These are phyloP conservation scores for Philypnodon macrostomus DNA, from an alignment of 2,797 vertebrate species.

Conservation along the genomic window DNA sequence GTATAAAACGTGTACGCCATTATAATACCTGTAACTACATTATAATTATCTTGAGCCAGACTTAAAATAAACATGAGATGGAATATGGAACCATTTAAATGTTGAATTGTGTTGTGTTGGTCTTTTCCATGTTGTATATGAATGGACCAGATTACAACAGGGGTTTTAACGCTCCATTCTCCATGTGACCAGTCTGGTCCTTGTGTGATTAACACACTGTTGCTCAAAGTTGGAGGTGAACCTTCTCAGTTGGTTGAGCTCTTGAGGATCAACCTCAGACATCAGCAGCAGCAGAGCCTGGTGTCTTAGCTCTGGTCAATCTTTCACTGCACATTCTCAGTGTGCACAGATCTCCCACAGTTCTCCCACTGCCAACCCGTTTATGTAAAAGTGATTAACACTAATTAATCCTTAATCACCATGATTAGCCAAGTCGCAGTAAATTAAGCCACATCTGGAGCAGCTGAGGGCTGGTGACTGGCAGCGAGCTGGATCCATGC, in stretches of 20 bases:
- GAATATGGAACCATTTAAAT: no score
- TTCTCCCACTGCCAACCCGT: constrained; percentile 96
- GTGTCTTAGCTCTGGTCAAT: constrained; percentile 37
- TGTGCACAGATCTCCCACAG: constrained; percentile 84
- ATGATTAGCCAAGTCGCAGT: constrained; percentile 99
- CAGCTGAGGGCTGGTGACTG: constrained; percentile 84
- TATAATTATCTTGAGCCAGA: no score
- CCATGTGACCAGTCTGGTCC: no score
- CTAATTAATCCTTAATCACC: constrained; percentile 99
- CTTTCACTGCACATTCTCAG: constrained; percentile 74
- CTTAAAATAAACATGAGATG: no score
- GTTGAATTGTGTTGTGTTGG: no score
- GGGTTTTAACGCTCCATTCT: no score
- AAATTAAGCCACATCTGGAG: constrained; percentile 99
- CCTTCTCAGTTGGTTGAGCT: constrained; percentile 29
- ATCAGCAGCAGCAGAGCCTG: constrained; percentile 13
- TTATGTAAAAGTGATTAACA: constrained; percentile 99
- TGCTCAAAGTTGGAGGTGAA: no score
- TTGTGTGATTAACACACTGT: no score
- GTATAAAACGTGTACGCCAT: no score
- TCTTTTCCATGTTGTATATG: no score
- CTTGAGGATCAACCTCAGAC: constrained; percentile 20
- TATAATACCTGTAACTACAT: no score
- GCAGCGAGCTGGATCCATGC: constrained; percentile 78
- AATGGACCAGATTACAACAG: no score